Conservation (phyloP, 2,888 invertebrate species). For the Dioctria linearis region DNA sequence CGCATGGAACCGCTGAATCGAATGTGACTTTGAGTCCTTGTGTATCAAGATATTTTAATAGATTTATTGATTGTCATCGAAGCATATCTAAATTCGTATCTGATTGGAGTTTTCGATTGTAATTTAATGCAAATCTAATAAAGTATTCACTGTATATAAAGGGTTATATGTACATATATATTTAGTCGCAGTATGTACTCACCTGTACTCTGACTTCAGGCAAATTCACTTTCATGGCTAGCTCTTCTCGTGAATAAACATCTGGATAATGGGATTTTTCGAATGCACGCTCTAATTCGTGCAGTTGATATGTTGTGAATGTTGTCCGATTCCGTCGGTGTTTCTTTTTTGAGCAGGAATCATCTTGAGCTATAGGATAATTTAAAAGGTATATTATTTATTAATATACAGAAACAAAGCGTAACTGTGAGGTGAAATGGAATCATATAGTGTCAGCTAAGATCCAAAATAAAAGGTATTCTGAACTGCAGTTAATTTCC, state of each 20-base stretch:
- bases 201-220: slow-evolving; percentile 99
- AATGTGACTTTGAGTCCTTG: slow-evolving; percentile 48
- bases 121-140: slow-evolving; percentile 53
- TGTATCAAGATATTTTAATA: slow-evolving; percentile 53
- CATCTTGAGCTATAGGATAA: slow-evolving; percentile 67
- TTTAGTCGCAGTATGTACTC: slow-evolving; percentile 67
- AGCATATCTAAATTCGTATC: slow-evolving; percentile 38
- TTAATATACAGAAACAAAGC: no score
- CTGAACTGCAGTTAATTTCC: no score
- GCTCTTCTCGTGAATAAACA: slow-evolving; percentile 96
- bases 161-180: no score
- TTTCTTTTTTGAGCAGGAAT: slow-evolving; percentile 88
- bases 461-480: no score
- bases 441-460: no score
- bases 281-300: slow-evolving; percentile 95
- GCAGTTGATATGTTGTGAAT: slow-evolving; percentile 98
- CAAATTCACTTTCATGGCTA: slow-evolving; percentile 97
- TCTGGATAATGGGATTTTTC: slow-evolving; percentile 99
- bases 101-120: slow-evolving; percentile 39
- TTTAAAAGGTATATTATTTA: no score
- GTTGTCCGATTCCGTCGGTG: slow-evolving; percentile 97
- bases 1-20: slow-evolving; percentile 13
- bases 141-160: background rate
- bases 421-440: no score
- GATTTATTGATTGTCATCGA: slow-evolving; percentile 55